phyloP scores from a whole-genome alignment of 2,113 vertebrate genomes.

The Thamnaconus septentrionalis region DNA sequence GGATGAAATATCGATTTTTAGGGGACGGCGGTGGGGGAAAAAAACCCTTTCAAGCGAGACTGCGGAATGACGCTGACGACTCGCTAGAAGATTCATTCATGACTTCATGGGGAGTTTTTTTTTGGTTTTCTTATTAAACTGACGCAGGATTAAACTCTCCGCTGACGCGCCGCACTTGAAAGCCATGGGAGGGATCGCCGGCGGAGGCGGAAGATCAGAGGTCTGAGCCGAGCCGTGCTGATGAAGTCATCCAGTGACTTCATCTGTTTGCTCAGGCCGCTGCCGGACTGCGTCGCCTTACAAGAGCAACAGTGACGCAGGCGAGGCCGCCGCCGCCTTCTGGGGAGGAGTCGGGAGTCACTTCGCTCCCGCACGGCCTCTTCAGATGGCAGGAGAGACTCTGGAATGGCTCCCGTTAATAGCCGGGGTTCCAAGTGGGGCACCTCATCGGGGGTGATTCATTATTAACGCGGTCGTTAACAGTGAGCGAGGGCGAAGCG shows the following conservation, averaged over 20 bases:
- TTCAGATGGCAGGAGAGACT: conserved; percentile 48
- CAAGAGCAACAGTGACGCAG: conserved; percentile 27
- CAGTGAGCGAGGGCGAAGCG: conserved; percentile 30
- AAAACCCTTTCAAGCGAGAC: not conserved
- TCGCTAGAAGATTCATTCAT: conserved; percentile 28
- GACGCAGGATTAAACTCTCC: conserved; percentile 37
- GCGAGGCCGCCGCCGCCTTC: conserved; percentile 12
- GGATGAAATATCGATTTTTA: too few relatives aligned
- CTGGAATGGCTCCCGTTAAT: conserved; percentile 53
- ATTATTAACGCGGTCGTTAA: conserved; percentile 71
- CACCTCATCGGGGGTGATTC: conserved; percentile 55
- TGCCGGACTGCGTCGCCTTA: conserved; percentile 17
- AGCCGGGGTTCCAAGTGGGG: conserved; percentile 35
- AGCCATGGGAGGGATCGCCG: conserved; percentile 29
- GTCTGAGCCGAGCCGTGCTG: conserved; percentile 10
- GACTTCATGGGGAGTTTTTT: conserved; percentile 53
- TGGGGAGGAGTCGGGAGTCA: conserved; percentile 25
- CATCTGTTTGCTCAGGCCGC: conserved; percentile 43
- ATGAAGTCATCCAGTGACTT: conserved; percentile 59
- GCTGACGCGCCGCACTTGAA: conserved; percentile 25
- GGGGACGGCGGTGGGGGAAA: too few relatives aligned
- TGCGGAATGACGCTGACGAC: not conserved
- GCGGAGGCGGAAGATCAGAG: conserved; percentile 1
- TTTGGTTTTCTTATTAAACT: conserved; percentile 10
- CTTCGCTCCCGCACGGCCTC: conserved; percentile 38